Evolutionary conservation across 2,888 invertebrate genomes (phyloP).

Genomic region (Folsomia candida): DNA sequence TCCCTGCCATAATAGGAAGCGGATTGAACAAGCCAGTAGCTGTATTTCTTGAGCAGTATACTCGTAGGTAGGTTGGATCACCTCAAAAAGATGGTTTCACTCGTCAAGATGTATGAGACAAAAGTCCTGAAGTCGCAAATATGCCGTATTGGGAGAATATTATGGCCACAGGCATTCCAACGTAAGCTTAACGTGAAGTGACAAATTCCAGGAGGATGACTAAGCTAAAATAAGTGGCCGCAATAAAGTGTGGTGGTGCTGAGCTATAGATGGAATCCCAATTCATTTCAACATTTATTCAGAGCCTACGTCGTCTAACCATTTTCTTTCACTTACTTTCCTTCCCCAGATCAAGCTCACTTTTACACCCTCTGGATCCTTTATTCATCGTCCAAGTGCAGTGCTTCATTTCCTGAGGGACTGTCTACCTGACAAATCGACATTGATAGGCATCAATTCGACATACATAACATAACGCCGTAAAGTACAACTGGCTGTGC

Average conservation of each 20-base stretch:
- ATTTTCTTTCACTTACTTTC: slow-evolving; percentile 5
- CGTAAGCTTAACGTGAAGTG: background rate
- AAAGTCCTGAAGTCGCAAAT: too few relatives aligned
- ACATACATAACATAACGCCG: too few relatives aligned
- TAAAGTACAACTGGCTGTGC: too few relatives aligned
- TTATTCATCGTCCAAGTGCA: background rate
- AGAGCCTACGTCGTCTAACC: slow-evolving; percentile 3
- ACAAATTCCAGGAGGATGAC: slow-evolving; percentile 18
- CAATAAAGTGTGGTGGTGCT: slow-evolving; percentile 1
- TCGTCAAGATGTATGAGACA: too few relatives aligned
- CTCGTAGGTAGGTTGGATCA: too few relatives aligned
- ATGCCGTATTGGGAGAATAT: background rate
- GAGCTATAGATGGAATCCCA: background rate
- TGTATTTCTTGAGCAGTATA: too few relatives aligned
- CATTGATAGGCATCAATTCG: background rate
- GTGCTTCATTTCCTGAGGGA: background rate
- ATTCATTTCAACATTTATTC: slow-evolving; percentile 3
- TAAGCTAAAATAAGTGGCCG: slow-evolving; percentile 19
- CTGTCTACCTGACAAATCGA: background rate
- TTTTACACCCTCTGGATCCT: background rate
- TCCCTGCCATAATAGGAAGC: too few relatives aligned
- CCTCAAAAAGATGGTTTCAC: too few relatives aligned
- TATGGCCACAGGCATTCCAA: background rate
- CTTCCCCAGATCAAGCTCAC: background rate
- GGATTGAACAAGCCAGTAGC: too few relatives aligned